These are phyloP conservation scores for Synergus japonicus DNA, from an alignment of 2,888 invertebrate species.

Conservation along the genomic window DNA sequence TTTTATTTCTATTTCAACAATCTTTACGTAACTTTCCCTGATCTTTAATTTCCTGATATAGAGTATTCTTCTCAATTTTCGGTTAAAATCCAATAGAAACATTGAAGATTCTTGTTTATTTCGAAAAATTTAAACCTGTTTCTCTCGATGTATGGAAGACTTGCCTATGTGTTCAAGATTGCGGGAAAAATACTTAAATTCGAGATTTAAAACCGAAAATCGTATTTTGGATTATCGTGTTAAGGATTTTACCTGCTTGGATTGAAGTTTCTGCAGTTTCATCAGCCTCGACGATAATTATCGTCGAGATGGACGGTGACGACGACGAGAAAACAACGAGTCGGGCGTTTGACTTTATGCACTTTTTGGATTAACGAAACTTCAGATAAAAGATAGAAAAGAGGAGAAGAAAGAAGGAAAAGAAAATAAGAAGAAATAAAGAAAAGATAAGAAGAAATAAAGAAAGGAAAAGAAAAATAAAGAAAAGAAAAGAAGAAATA, in stretches of 20 bases:
- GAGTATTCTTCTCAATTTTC: not conserved
- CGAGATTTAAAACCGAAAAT: not conserved
- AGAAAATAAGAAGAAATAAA: no score
- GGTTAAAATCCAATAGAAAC: no score
- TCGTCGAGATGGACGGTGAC: constrained; percentile 52
- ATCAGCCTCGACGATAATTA: not conserved
- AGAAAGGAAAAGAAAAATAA: no score
- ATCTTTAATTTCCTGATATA: not conserved
- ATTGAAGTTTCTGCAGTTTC: not conserved
- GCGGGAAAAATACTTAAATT: not conserved
- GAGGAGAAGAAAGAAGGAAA: no score
- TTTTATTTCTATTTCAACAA: not conserved
- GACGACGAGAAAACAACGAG: constrained; percentile 43
- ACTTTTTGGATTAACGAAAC: not conserved
- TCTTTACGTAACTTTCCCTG: not conserved
- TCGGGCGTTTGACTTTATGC: constrained; percentile 7
- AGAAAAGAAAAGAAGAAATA: no score
- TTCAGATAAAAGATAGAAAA: not conserved
- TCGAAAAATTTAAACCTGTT: not conserved
- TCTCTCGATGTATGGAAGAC: not conserved
- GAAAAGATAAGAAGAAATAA: no score
- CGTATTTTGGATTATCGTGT: no score
- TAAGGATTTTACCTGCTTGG: not conserved
- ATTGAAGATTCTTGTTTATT: no score
- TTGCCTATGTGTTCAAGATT: not conserved